Conservation (phyloP, 1,140 invertebrate species). For the Harpegnathos saltator region DNA sequence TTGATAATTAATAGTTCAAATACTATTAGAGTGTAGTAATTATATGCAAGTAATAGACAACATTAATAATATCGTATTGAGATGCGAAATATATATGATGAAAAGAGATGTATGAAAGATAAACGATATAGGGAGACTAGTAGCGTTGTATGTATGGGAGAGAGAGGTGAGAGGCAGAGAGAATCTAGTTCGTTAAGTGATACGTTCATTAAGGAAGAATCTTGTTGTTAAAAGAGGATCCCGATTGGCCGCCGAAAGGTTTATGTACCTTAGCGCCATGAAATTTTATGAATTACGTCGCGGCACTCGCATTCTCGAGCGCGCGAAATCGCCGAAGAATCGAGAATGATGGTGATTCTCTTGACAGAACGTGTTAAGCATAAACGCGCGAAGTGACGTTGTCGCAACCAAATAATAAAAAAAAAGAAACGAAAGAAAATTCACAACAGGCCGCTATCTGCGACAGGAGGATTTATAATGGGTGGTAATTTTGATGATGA, state of each 20-base stretch:
- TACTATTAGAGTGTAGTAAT: slow-evolving; percentile 78
- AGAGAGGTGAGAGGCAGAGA: slow-evolving; percentile 58
- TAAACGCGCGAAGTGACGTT: slow-evolving; percentile 65
- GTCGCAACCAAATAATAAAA: slow-evolving; percentile 80
- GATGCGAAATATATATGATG: slow-evolving; percentile 71
- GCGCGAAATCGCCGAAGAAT: slow-evolving; percentile 40
- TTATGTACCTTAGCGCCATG: slow-evolving; percentile 62
- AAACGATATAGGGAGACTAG: slow-evolving; percentile 53
- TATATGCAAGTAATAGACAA: slow-evolving; percentile 73
- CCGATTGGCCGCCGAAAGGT: slow-evolving; percentile 62
- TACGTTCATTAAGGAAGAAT: slow-evolving; percentile 74
- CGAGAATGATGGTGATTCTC: slow-evolving; percentile 28
- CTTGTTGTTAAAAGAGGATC: slow-evolving; percentile 72
- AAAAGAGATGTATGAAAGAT: slow-evolving; percentile 60
- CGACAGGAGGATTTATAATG: slow-evolving; percentile 78
- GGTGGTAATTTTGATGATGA: slow-evolving; percentile 77
- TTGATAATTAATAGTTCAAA: slow-evolving; percentile 84
- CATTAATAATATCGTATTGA: slow-evolving; percentile 72
- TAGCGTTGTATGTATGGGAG: slow-evolving; percentile 68
- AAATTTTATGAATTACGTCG: slow-evolving; percentile 71
- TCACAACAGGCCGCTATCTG: slow-evolving; percentile 77
- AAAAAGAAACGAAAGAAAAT: too few relatives aligned
- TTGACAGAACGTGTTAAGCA: slow-evolving; percentile 28
- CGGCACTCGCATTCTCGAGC: slow-evolving; percentile 40
- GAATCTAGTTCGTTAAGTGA: slow-evolving; percentile 75